Base-by-base conservation (phyloP, 2,113 vertebrate genomes). In the Pachycephala philippinensis region DNA sequence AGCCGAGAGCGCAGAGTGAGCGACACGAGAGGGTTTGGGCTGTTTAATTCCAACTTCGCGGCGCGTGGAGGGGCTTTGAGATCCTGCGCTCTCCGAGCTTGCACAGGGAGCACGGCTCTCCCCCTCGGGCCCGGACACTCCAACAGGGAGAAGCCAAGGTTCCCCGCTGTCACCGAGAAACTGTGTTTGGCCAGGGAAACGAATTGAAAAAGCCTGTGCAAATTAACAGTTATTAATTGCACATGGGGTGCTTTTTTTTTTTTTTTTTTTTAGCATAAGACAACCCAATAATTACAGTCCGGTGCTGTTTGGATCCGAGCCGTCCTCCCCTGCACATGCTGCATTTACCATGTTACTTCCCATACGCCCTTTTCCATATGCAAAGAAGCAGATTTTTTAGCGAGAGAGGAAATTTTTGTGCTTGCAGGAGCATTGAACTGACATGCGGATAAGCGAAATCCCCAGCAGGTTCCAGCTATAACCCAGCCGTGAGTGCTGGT, bases 1-100 rank as follows among this genome's bases (percentile, higher is more conserved):
- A 30, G 50, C 30, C 8, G 5, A 2, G 57, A 10, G 1, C 3
- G 10, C 11, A 0, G 11, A 12, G 42, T 0, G 20, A 49, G 6
- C 5, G 4, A 0, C 1, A 1, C 13, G 6, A 24, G 44, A 15
- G 8, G 12, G 6, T 3, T 10, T 24, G 2, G 11, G 10, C 10
- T 18, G 2, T 11, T 22, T 3, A 1, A 7, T 37, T 27, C 7
- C 64, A 50, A 37, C 61, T 79, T 82, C 16, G 2, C 18, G 1
- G 49, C 42, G 7, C 9, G 18, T 2, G 0, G 5, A 8, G 15
- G 15, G 22, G 4, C 2, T 45, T 4, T 0, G 6, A 2, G 30
- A 4, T 6, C 10, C 30, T 8, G 42, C 14, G 0, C 31, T 3
- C 49, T 17, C 30, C 28, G 2, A 31, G 66, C 74, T 53, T 12